Conservation (phyloP, 2,797 vertebrate genomes). For the Poeciliopsis turneri region DNA sequence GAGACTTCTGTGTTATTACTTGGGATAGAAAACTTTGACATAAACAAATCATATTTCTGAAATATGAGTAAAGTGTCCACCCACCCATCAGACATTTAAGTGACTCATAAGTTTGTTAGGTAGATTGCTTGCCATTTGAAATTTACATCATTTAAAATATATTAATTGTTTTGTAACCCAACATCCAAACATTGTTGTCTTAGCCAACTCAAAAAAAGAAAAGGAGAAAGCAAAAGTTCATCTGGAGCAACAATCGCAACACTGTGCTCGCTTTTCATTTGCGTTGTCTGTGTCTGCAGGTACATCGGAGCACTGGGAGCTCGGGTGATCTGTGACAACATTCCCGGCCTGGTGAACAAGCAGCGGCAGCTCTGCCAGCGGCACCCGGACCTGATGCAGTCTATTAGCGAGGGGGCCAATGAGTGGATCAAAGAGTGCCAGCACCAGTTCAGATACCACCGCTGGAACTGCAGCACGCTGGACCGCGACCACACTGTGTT, state of each 20-base stretch:
- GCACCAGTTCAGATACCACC: conserved; percentile 96
- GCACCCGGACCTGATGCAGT: conserved; percentile 97
- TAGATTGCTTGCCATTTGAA: background rate
- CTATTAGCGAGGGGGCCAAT: conserved; percentile 92
- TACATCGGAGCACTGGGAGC: conserved; percentile 96
- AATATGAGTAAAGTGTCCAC: background rate
- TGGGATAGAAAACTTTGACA: background rate
- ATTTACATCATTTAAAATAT: background rate
- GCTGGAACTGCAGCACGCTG: conserved; percentile 99
- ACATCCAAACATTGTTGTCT: background rate
- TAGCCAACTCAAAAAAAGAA: background rate
- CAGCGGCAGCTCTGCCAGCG: conserved; percentile 96
- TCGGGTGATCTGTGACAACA: conserved; percentile 96
- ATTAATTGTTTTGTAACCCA: background rate
- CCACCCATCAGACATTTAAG: background rate
- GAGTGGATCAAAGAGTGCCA: conserved; percentile 98
- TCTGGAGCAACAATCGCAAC: background rate
- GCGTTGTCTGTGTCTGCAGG: conserved; percentile 73
- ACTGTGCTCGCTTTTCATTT: background rate
- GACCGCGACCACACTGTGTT: conserved; percentile 97
- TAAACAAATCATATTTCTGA: background rate
- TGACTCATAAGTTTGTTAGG: background rate
- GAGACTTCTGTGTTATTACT: background rate
- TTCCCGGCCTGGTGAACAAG: conserved; percentile 96
- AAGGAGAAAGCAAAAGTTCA: background rate